These are phyloP conservation scores for Gnatocerus cornutus DNA, from an alignment of 2,888 invertebrate genomes.

Conservation along the genomic window DNA sequence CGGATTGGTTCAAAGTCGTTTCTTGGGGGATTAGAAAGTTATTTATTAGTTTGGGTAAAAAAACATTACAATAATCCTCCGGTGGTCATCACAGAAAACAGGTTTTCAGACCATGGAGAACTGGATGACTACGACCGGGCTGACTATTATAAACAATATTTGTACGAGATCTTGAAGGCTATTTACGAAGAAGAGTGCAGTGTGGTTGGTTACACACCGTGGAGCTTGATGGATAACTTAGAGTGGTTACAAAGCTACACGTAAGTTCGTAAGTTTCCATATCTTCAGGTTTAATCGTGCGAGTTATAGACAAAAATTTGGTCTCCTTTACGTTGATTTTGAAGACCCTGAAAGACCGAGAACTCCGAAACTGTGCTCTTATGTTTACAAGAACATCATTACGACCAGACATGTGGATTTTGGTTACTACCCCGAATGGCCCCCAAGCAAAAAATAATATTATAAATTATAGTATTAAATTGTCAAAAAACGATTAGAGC, in stretches of 20 bases:
- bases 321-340: constrained; percentile 81
- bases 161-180: constrained; percentile 46
- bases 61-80: constrained; percentile 71
- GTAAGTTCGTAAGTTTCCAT: no score
- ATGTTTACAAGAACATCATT: constrained; percentile 25
- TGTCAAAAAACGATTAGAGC: no score
- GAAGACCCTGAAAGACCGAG: constrained; percentile 75
- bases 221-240: constrained; percentile 56
- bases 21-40: constrained; percentile 77
- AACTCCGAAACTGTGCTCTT: constrained; percentile 72
- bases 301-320: constrained; percentile 76
- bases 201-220: constrained; percentile 51
- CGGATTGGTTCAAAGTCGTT: constrained; percentile 63
- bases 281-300: constrained; percentile 51
- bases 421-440: constrained; percentile 30
- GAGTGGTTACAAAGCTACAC: no score
- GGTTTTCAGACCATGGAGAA: constrained; percentile 70
- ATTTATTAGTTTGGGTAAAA: constrained; percentile 71
- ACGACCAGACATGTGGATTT: constrained; percentile 6
- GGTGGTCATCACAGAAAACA: constrained; percentile 76
- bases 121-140: no score
- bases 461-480: no score
- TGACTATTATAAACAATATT: constrained; percentile 68
- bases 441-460: constrained; percentile 14
- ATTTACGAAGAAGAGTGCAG: constrained; percentile 54